A percentile compares a stretch with the other conserved stretches of the same genome.
Evolutionary conservation across 2,888 invertebrate genomes (phyloP).

Genomic region (Zaprionus obscuricornis): DNA sequence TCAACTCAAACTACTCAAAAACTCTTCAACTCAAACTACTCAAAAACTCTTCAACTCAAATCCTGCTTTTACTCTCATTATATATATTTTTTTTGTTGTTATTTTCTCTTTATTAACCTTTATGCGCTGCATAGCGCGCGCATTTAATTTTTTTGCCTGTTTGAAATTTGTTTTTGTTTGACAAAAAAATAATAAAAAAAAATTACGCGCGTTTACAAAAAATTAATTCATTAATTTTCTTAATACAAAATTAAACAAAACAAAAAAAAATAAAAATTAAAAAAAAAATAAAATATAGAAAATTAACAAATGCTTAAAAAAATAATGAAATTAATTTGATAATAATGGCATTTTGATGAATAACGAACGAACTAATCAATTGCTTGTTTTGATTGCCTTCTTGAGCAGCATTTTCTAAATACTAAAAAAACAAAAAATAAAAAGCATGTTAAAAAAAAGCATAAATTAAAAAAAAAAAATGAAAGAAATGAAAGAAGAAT

Average conservation of each 20-base stretch:
- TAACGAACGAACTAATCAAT: slow-evolving; percentile 49
- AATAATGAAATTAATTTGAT: slow-evolving; percentile 32
- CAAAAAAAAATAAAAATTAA: slow-evolving; percentile 10
- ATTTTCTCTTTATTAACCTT: slow-evolving; percentile 36
- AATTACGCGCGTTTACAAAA: slow-evolving; percentile 19
- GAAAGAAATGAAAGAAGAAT: slow-evolving; percentile 28
- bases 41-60: slow-evolving; percentile 10
- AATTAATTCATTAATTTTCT: slow-evolving; percentile 51
- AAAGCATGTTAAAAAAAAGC: slow-evolving; percentile 15
- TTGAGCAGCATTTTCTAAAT: slow-evolving; percentile 26
- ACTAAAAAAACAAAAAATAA: slow-evolving; percentile 33
- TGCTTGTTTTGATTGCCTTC: slow-evolving; percentile 69
- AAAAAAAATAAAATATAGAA: slow-evolving; percentile 38
- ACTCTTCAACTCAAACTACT: slow-evolving; percentile 10
- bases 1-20: too few species aligned
- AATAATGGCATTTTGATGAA: slow-evolving; percentile 66
- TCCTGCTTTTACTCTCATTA: slow-evolving; percentile 8
- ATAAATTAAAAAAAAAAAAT: slow-evolving; percentile 45
- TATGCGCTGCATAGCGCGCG: slow-evolving; percentile 52
- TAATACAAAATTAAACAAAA: slow-evolving; percentile 18
- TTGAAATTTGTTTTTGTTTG: slow-evolving; percentile 80
- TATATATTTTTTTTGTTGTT: slow-evolving; percentile 7
- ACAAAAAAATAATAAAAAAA: slow-evolving; percentile 20
- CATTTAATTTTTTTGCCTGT: slow-evolving; percentile 73
- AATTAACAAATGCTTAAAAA: slow-evolving; percentile 26